phyloP scores from a whole-genome alignment of 2,888 invertebrate genomes.

The Eupithecia inturbata region DNA sequence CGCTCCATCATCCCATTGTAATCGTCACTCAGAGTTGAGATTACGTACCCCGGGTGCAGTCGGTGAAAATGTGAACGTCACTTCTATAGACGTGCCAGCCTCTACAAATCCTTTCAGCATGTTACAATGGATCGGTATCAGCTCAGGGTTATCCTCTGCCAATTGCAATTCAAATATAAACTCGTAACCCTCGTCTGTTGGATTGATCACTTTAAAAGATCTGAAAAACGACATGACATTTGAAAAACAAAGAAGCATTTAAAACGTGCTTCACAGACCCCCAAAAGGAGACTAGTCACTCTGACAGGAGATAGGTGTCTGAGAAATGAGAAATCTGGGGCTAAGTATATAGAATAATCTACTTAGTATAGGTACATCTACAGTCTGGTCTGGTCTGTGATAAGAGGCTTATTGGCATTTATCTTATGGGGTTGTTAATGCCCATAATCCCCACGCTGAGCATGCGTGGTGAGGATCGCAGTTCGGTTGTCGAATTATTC shows the following conservation, averaged over 20 bases:
- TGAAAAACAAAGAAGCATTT: not conserved
- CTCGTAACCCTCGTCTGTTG: conserved; percentile 84
- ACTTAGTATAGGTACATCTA: not conserved
- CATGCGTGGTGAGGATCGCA: not conserved
- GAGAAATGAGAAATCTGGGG: not conserved
- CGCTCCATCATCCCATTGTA: not conserved
- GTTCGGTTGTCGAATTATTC: not conserved
- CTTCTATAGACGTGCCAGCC: conserved; percentile 83
- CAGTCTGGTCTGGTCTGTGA: not conserved
- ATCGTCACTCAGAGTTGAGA: not conserved
- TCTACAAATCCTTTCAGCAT: conserved; percentile 84
- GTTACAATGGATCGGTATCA: conserved; percentile 85
- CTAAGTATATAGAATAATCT: not conserved
- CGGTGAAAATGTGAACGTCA: conserved; percentile 87
- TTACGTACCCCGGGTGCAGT: conserved; percentile 80
- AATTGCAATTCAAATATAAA: conserved; percentile 84
- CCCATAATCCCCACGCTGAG: too few species aligned
- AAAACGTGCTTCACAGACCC: not conserved
- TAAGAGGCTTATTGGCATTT: not conserved
- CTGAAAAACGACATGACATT: conserved; percentile 62
- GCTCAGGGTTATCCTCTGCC: conserved; percentile 66
- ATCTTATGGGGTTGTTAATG: not conserved
- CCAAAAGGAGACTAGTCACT: not conserved
- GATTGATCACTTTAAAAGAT: conserved; percentile 86
- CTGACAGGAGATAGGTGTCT: not conserved